Evolutionary conservation across 2,113 vertebrate species (phyloP), one percentile per base, ranked within the genome.

Genomic region (Psittacula cyanocephala): DNA sequence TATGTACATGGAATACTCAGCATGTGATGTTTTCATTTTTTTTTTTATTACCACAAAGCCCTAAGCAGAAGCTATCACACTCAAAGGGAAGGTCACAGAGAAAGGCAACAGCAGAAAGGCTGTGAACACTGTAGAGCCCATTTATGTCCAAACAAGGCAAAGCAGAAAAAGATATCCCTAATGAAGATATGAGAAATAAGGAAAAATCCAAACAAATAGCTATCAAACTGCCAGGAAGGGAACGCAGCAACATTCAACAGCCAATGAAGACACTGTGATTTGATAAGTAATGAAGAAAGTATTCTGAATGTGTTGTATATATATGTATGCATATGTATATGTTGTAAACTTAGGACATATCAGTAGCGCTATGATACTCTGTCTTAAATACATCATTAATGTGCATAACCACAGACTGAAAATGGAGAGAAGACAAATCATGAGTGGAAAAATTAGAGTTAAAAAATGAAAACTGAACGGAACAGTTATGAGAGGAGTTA

Each of bases 311-410:
- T 6, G 3, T 28, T 63, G 11, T 57, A 2, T 31, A n/a, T 50
- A 24, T 28, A 62, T 0, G 0, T 11, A 47, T 15, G 5, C 14
- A 41, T n/a, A 4, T 17, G 23, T 24, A 11, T 6, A 3, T 35
- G 17, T 35, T 65, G 27, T 39, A 83, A 8, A 79, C 10, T 37
- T 3, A 37, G 24, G 10, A 82, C 11, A 50, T 55, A 70, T 57
- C 3, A 0, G n/a, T 47, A 37, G 46, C 2, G 1, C 23, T 52
- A 11, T 22, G 49, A 85, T 17, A 28, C 84, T 41, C 62, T 71
- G 27, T 31, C 9, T 81, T 43, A 82, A 64, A 50, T 37, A 53
- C 59, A 63, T 43, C 49, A 67, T 27, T 71, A 68, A 76, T 19
- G 10, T 29, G 24, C 20, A 79, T 57, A 72, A 25, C 24, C 29